Conservation (phyloP, 2,888 invertebrate genomes). For the Aethes cnicana region DNA sequence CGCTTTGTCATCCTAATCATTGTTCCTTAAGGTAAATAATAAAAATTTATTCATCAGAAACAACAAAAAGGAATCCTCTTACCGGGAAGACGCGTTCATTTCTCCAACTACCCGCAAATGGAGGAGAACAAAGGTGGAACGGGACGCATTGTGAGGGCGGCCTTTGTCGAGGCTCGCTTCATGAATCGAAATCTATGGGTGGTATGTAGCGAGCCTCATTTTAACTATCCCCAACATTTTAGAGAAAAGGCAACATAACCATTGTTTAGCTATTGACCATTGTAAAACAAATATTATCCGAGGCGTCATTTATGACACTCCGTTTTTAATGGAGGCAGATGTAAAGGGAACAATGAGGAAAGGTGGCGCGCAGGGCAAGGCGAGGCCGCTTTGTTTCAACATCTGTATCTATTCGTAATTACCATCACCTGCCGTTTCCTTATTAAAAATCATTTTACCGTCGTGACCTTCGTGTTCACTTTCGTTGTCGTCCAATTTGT, state of each 20-base stretch:
- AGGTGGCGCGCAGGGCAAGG: conserved; percentile 37
- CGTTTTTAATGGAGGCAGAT: conserved; percentile 62
- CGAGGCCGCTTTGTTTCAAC: conserved; percentile 46
- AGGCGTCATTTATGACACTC: conserved; percentile 69
- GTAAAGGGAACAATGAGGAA: conserved; percentile 39
- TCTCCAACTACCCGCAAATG: conserved; percentile 52
- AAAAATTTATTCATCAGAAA: conserved; percentile 63
- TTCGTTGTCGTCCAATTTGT: conserved; percentile 22
- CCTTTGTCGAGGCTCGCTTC: conserved; percentile 48
- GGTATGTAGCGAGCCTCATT: conserved; percentile 40
- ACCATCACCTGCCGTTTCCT: conserved; percentile 63
- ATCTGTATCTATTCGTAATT: conserved; percentile 60
- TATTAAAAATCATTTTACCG: conserved; percentile 41
- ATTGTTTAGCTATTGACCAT: conserved; percentile 54
- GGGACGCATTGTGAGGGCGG: conserved; percentile 53
- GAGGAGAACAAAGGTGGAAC: conserved; percentile 56
- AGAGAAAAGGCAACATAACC: conserved; percentile 33
- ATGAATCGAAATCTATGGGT: conserved; percentile 55
- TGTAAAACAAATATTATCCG: conserved; percentile 56
- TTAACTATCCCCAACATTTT: conserved; percentile 23
- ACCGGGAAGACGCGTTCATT: conserved; percentile 60
- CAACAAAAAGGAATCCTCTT: conserved; percentile 62
- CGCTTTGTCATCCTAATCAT: conserved; percentile 44
- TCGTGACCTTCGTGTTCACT: conserved; percentile 27
- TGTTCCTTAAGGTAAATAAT: conserved; percentile 50